These are phyloP conservation scores for Drosophila ogumai DNA, from an alignment of 1,140 invertebrate species.

Conservation along the genomic window DNA sequence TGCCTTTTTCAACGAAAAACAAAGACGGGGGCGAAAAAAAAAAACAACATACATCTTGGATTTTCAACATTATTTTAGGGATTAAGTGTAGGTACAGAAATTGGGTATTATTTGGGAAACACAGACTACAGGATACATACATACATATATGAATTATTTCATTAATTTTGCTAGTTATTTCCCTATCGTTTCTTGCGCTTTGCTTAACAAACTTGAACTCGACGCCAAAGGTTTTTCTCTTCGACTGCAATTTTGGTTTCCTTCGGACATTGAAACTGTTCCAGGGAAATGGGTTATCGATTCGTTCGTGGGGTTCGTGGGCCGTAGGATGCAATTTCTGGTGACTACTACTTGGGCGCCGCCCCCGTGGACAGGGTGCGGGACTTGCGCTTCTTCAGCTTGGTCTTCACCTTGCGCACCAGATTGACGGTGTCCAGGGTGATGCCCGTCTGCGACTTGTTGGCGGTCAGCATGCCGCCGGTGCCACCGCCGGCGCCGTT, in stretches of 20 bases:
- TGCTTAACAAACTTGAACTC: constrained; percentile 14
- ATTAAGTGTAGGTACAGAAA: constrained; percentile 47
- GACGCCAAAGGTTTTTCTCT: background rate
- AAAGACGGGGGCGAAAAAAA: background rate
- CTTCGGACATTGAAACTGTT: background rate
- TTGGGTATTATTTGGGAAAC: constrained; percentile 31
- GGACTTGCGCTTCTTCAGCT: constrained; percentile 80
- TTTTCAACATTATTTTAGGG: constrained; percentile 44
- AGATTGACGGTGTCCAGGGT: constrained; percentile 62
- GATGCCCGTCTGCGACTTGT: constrained; percentile 49
- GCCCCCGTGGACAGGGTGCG: constrained; percentile 45
- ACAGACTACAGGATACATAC: constrained; percentile 16
- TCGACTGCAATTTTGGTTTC: constrained; percentile 41
- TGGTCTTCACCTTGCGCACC: constrained; percentile 79
- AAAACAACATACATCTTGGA: constrained; percentile 17
- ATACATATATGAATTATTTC: constrained; percentile 26
- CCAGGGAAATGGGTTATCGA: background rate
- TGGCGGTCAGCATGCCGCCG: constrained; percentile 15
- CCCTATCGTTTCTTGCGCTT: constrained; percentile 14
- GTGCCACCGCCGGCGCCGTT: background rate
- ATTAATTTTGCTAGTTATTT: constrained; percentile 42
- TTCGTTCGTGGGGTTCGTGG: constrained; percentile 3
- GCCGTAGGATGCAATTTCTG: background rate
- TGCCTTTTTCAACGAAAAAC: constrained; percentile 3
- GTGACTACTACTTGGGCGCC: constrained; percentile 40